Conservation (phyloP, 2,888 invertebrate species). For the Agonopterix arenella region DNA sequence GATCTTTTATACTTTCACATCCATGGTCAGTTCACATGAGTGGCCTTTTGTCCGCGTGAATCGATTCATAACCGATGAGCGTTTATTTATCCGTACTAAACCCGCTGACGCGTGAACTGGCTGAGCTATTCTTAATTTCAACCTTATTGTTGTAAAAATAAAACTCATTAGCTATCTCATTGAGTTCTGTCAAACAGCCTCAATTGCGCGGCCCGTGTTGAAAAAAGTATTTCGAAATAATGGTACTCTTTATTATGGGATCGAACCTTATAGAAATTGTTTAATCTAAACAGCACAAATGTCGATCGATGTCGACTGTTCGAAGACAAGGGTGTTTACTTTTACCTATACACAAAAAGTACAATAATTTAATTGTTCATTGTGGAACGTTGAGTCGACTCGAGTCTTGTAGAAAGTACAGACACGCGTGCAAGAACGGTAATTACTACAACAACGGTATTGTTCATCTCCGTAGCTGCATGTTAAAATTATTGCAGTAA, state of each 20-base stretch:
- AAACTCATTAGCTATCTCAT: neutral
- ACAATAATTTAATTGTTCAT: conserved; percentile 58
- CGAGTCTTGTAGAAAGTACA: conserved; percentile 44
- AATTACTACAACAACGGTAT: conserved; percentile 41
- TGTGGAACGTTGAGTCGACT: conserved; percentile 36
- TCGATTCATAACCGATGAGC: conserved; percentile 50
- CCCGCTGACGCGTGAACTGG: neutral
- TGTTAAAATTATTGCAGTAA: conserved; percentile 1
- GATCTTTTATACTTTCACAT: conserved; percentile 35
- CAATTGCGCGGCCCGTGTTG: too few species aligned
- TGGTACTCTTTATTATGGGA: too few species aligned
- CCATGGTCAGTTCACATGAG: conserved; percentile 45
- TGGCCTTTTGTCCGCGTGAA: conserved; percentile 38
- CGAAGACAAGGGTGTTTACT: conserved; percentile 36
- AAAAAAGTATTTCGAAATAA: too few species aligned
- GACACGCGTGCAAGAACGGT: conserved; percentile 51
- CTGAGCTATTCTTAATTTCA: too few species aligned
- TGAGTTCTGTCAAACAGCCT: neutral
- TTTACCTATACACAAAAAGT: conserved; percentile 54
- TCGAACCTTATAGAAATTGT: too few species aligned
- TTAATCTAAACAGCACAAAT: neutral
- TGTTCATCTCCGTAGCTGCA: conserved; percentile 21
- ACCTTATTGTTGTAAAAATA: too few species aligned
- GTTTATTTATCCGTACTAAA: conserved; percentile 47
- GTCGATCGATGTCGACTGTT: neutral